phyloP scores from a whole-genome alignment of 2,888 invertebrate species.

The Metallyticus violacea region DNA sequence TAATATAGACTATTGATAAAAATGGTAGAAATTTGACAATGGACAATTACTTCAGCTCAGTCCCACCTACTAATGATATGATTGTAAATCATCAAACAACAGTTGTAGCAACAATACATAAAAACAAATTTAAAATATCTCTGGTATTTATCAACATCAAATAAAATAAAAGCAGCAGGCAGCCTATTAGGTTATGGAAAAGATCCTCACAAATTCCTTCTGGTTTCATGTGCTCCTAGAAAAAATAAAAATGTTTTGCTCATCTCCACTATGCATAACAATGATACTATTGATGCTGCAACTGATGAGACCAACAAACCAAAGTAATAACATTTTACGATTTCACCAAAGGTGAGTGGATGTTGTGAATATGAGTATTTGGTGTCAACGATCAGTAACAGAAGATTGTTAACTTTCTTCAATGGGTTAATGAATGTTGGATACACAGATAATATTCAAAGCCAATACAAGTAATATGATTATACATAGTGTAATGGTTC shows the following conservation, averaged over 20 bases:
- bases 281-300: slow-evolving; percentile 28
- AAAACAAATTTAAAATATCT: slow-evolving; percentile 35
- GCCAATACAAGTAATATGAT: too few relatives aligned
- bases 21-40: slow-evolving; percentile 2
- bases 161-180: slow-evolving; percentile 21
- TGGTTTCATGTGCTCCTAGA: slow-evolving; percentile 31
- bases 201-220: not conserved
- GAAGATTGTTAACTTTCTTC: too few relatives aligned
- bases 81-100: slow-evolving; percentile 28
- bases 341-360: not conserved
- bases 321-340: not conserved
- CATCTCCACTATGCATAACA: slow-evolving; percentile 27
- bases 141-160: slow-evolving; percentile 27
- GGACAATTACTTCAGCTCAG: not conserved
- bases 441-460: too few relatives aligned
- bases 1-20: not conserved
- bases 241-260: slow-evolving; percentile 31
- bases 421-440: too few relatives aligned
- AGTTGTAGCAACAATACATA: slow-evolving; percentile 33
- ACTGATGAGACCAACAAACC: slow-evolving; percentile 31
- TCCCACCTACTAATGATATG: slow-evolving; percentile 28
- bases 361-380: not conserved
- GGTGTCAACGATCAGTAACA: too few relatives aligned
- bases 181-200: slow-evolving; percentile 32
- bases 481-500: too few relatives aligned